Base-by-base conservation (phyloP, 2,888 invertebrate genomes). In the Troides oblongomaculatus region DNA sequence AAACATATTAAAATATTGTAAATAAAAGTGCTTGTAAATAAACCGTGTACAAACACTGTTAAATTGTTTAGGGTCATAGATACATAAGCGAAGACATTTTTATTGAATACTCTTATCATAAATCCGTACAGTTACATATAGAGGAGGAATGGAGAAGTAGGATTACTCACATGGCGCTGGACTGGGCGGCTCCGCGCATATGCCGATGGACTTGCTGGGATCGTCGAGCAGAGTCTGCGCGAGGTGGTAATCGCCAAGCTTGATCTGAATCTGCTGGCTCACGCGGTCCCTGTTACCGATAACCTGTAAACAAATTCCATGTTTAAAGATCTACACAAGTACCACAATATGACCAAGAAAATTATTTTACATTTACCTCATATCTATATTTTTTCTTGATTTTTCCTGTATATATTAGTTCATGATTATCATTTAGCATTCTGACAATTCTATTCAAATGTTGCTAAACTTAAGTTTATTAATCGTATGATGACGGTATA, bases 231-330 rank as follows among this genome's bases (percentile, higher is more conserved):
- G 92, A 76, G 94, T 94, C 87, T 94, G 94, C 73, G 96, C 94
- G 77, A 94, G 90, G 72, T 94, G 93, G 86, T 94, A 96, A 86
- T 95, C 95, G 72, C 96, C 96, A 73, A 96, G 92, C 82, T 94
- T 95, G 76, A 93, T 94, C 85, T 95, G 95, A 79, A 96, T 95
- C 85, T 95, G 95, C 83, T 95, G 95, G 78, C 94, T 95, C 75
- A 94, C 93, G 74, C 92, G 93, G 84, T 95, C 95, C 77, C 85
- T 83, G 85, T 89, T 93, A 79, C 94, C 93, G 75, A 93, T 94
- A 81, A 96, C 95, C 96, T 96, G 93, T 6, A 83, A 88, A 61
- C 6, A 57, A 65, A 59, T 36, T 2, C 2, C 18, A 14, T 50
- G 18, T 14, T 50, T 17, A 14, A 50, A 50, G 18, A 50, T 50